A percentile compares a stretch with the other conserved stretches of the same genome.
These are phyloP conservation scores for Plotosus lineatus DNA, from an alignment of 2,113 vertebrate species.

Conservation along the genomic window DNA sequence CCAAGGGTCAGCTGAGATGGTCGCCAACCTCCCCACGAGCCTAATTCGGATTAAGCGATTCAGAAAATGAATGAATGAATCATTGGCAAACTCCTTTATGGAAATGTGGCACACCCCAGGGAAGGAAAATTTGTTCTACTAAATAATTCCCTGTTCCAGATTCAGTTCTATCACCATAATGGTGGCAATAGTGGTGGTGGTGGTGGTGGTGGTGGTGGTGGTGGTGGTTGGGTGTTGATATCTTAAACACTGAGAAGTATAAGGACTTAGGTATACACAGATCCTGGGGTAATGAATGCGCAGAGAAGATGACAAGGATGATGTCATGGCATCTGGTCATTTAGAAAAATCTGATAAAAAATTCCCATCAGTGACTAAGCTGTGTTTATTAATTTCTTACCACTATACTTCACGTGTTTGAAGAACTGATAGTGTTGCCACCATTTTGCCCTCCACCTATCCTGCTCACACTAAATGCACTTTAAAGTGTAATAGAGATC, in stretches of 20 bases:
- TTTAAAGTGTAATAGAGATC: not conserved
- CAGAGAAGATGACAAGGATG: not conserved
- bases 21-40: no score
- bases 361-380: not conserved
- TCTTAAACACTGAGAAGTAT: not conserved
- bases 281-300: not conserved
- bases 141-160: not conserved
- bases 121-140: no score
- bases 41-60: no score
- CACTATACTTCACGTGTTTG: not conserved
- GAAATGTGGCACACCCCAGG: not conserved
- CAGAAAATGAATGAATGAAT: no score
- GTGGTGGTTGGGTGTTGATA: no score
- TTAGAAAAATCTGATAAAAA: not conserved
- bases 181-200: no score
- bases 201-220: no score
- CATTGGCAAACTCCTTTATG: not conserved
- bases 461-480: not conserved
- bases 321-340: slow-evolving; percentile 11
- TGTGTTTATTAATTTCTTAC: not conserved
- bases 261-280: not conserved
- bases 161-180: not conserved
- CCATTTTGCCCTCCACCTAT: not conserved
- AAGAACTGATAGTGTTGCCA: not conserved
- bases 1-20: no score